A percentile compares a stretch with the other conserved stretches of the same genome.
phyloP scores from a whole-genome alignment of 2,113 vertebrate species.

The Psammodynastes pulverulentus region DNA sequence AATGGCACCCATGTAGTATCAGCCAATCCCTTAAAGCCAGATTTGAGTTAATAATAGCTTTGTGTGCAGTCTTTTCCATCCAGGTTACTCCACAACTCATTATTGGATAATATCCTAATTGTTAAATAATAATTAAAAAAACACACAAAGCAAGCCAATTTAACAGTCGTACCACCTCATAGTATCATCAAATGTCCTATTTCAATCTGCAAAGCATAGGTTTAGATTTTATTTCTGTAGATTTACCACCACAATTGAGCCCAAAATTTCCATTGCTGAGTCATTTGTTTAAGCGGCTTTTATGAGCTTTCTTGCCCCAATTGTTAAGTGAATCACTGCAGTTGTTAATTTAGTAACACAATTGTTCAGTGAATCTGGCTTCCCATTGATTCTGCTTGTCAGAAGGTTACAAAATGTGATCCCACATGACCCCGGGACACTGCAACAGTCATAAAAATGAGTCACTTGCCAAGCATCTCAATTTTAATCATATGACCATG shows the following conservation, averaged over 20 bases:
- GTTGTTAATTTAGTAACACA: neutral
- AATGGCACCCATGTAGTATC: neutral
- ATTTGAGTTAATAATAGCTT: neutral
- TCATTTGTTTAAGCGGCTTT: neutral
- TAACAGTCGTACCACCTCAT: neutral
- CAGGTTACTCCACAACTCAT: neutral
- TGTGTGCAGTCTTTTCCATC: neutral
- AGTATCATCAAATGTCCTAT: neutral
- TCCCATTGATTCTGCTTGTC: neutral
- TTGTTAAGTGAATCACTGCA: neutral
- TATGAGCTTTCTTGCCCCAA: neutral
- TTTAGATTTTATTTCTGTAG: neutral
- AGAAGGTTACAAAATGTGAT: neutral
- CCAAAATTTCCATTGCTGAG: neutral
- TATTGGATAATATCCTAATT: neutral
- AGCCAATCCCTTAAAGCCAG: neutral
- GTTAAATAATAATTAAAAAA: neutral
- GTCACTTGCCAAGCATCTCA: neutral
- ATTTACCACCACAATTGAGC: neutral
- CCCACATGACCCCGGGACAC: neutral
- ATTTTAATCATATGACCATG: neutral
- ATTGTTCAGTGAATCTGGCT: neutral
- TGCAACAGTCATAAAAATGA: neutral
- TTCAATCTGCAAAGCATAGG: neutral
- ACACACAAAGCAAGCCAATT: neutral